These are phyloP conservation scores for Tupiocoris notatus DNA, from an alignment of 2,888 invertebrate species.

Conservation along the genomic window DNA sequence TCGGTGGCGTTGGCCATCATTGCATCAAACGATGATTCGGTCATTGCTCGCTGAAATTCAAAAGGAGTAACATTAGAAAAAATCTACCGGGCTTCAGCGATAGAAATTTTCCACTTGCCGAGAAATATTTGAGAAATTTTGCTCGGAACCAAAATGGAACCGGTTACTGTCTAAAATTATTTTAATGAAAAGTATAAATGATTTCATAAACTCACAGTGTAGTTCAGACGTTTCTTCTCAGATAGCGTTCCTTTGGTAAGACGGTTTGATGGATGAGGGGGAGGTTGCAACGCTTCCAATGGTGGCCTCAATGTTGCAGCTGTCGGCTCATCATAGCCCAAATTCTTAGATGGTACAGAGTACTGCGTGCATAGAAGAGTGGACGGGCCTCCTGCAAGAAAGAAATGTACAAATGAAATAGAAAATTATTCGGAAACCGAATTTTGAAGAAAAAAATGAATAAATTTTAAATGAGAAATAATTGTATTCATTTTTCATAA, in stretches of 20 bases:
- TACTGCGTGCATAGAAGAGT: constrained; percentile 9
- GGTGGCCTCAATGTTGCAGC: constrained; percentile 19
- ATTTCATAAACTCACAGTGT: background rate
- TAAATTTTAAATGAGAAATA: no score
- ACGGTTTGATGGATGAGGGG: background rate
- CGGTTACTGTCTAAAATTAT: no score
- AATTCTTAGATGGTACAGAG: constrained; percentile 26
- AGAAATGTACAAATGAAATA: no score
- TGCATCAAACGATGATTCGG: constrained; percentile 43
- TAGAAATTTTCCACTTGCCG: no score
- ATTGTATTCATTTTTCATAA: no score
- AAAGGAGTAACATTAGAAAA: no score
- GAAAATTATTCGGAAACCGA: no score
- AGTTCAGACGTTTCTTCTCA: background rate
- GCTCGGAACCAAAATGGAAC: no score
- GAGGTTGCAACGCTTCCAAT: constrained; percentile 20
- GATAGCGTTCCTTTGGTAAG: background rate
- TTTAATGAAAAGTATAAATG: no score
- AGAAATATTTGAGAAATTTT: no score
- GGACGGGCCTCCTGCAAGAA: constrained; percentile 22
- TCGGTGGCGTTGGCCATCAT: constrained; percentile 44
- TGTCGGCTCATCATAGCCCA: constrained; percentile 34
- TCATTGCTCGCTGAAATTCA: constrained; percentile 23
- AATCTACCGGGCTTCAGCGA: no score
- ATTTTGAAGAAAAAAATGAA: no score